These are phyloP conservation scores for Mythimna vitellina DNA, from an alignment of 2,888 invertebrate species.

Conservation along the genomic window DNA sequence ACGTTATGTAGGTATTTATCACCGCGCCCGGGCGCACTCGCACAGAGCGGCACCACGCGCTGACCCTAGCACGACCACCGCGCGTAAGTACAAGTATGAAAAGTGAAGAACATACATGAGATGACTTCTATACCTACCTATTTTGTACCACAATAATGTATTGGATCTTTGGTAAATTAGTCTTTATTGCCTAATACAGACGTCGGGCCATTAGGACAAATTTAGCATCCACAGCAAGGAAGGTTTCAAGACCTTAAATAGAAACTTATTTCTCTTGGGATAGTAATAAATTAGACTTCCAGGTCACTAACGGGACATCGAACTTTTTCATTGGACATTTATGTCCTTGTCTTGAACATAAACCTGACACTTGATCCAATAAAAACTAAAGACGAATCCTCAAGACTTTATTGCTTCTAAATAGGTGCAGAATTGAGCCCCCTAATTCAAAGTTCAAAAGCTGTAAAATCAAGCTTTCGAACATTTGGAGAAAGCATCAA, in stretches of 20 bases:
- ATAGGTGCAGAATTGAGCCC: slow-evolving; percentile 48
- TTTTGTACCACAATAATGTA: not conserved
- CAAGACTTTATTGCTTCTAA: slow-evolving; percentile 47
- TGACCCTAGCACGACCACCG: no score
- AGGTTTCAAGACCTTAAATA: not conserved
- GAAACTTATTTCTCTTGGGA: slow-evolving; percentile 5
- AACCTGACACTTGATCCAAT: slow-evolving; percentile 48
- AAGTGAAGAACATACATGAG: no score
- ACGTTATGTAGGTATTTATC: no score
- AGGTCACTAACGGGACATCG: slow-evolving; percentile 16
- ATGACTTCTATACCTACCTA: no score
- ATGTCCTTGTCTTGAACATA: slow-evolving; percentile 25
- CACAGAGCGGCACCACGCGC: no score
- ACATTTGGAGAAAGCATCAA: slow-evolving; percentile 52
- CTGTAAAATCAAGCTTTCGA: slow-evolving; percentile 46
- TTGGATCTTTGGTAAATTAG: not conserved
- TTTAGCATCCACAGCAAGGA: not conserved
- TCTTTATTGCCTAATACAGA: not conserved
- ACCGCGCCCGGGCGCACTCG: no score
- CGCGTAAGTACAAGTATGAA: no score
- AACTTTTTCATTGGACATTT: slow-evolving; percentile 29
- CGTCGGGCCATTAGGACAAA: not conserved
- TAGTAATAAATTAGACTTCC: slow-evolving; percentile 25
- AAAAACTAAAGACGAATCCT: slow-evolving; percentile 48
- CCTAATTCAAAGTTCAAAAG: slow-evolving; percentile 53